Evolutionary conservation across 2,888 invertebrate genomes (phyloP).

Genomic region (Cataglyphis livida): DNA sequence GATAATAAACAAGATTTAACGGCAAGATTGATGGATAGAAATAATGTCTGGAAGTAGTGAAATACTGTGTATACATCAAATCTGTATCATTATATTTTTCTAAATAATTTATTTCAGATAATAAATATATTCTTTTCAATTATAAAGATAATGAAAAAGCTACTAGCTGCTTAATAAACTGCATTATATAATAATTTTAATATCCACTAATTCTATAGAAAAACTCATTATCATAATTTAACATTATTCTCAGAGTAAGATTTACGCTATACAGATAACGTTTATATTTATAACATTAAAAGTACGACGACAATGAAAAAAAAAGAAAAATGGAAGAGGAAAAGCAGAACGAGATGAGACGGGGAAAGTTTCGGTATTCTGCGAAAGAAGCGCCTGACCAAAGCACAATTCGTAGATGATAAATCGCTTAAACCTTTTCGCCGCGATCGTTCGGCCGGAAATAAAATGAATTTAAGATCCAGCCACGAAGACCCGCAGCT

Average conservation of each 20-base stretch:
- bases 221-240: background rate
- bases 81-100: background rate
- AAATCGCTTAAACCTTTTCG: conserved; percentile 84
- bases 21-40: background rate
- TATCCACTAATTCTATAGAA: background rate
- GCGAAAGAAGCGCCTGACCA: conserved; percentile 78
- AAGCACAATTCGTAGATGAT: conserved; percentile 82
- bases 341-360: conserved; percentile 59
- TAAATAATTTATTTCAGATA: background rate
- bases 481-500: conserved; percentile 57
- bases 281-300: conserved; percentile 36
- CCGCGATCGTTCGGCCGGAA: conserved; percentile 81
- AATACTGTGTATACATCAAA: background rate
- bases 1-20: conserved; percentile 9
- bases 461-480: conserved; percentile 84
- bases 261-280: background rate
- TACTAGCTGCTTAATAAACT: background rate
- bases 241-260: background rate
- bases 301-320: background rate
- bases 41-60: background rate
- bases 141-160: background rate
- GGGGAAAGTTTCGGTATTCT: conserved; percentile 66
- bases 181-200: conserved; percentile 5
- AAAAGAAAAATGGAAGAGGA: background rate
- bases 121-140: background rate